Percentiles rank a stretch among this genome's conserved stretches.
phyloP scores from a whole-genome alignment of 1,140 invertebrate species.

The Spodoptera frugiperda region DNA sequence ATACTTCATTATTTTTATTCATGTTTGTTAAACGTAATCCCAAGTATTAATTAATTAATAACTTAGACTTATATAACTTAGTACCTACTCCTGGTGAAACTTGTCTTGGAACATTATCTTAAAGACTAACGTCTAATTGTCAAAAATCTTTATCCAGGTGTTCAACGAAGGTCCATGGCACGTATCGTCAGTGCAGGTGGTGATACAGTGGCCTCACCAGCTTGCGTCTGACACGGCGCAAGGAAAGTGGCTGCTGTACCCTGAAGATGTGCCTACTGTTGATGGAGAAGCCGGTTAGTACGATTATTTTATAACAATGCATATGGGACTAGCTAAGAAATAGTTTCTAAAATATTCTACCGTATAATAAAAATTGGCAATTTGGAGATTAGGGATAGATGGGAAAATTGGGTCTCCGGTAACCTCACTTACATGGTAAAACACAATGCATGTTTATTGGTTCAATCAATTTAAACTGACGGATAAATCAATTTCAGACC shows the following conservation, averaged over 20 bases:
- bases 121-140: not conserved
- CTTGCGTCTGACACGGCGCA: conserved; percentile 91
- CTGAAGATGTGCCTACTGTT: conserved; percentile 92
- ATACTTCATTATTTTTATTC: no score
- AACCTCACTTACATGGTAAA: no score
- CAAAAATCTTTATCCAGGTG: conserved; percentile 76
- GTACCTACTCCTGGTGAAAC: no score
- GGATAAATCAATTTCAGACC: conserved; percentile 68
- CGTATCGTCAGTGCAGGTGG: conserved; percentile 92
- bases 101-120: no score
- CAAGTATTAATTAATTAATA: no score
- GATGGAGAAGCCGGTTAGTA: conserved; percentile 87
- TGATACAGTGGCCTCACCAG: conserved; percentile 96
- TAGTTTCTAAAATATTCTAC: no score
- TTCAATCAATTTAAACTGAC: not conserved
- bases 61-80: no score
- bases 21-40: no score
- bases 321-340: not conserved
- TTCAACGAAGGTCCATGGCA: conserved; percentile 95
- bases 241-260: conserved; percentile 96
- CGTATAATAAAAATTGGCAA: no score
- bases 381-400: no score
- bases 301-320: not conserved
- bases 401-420: no score
- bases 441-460: no score